phyloP scores from a whole-genome alignment of 2,888 invertebrate genomes.

The Artemia sinica region DNA sequence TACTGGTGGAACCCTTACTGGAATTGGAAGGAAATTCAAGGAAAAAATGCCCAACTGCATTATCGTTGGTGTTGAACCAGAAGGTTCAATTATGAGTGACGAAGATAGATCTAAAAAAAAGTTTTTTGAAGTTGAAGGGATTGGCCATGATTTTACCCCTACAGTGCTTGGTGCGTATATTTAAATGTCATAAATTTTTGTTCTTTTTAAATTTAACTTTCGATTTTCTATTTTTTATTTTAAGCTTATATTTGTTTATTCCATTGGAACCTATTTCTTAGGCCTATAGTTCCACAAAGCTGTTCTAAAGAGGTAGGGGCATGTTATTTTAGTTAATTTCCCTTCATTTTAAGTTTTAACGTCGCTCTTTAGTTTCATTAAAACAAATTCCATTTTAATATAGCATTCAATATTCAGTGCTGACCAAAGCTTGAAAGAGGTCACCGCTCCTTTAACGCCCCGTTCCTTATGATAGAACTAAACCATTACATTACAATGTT shows the following conservation, averaged over 20 bases:
- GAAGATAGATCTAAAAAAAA: conserved; percentile 34
- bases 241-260: neutral
- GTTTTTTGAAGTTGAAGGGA: conserved; percentile 43
- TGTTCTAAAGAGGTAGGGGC: neutral
- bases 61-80: conserved; percentile 40
- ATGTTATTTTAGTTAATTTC: no score
- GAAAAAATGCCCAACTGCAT: conserved; percentile 36
- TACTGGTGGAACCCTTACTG: conserved; percentile 42
- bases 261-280: neutral
- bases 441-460: no score
- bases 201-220: conserved; percentile 1
- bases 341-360: no score
- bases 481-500: no score
- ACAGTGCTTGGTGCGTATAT: conserved; percentile 36
- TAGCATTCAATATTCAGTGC: no score
- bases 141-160: conserved; percentile 44
- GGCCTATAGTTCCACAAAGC: neutral
- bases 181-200: neutral
- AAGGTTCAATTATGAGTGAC: conserved; percentile 38
- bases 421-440: no score
- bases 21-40: conserved; percentile 40
- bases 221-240: conserved; percentile 11
- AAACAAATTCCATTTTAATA: no score
- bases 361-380: no score
- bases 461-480: no score